Percentiles rank a stretch among this genome's conserved stretches.
Evolutionary conservation across 92 coral and sea anemone species (phyloP).

Genomic region (Zoanthus gigantus): DNA sequence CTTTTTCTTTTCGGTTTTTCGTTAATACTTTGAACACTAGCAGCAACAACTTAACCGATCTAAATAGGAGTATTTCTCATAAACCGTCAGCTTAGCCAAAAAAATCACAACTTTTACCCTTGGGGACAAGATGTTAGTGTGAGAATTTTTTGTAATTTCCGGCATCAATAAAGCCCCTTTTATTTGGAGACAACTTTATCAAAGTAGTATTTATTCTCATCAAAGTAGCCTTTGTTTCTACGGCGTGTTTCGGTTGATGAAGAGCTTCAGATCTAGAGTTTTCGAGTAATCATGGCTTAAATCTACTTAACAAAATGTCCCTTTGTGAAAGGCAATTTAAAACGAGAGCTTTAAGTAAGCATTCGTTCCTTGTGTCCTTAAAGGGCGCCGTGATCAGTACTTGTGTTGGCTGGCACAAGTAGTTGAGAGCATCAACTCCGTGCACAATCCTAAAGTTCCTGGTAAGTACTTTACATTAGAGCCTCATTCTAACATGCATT

Average conservation of each 20-base stretch:
- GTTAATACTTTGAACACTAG: slow-evolving; percentile 47
- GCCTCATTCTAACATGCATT: slow-evolving; percentile 9
- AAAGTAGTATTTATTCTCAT: background rate
- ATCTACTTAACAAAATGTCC: background rate
- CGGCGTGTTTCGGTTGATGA: background rate
- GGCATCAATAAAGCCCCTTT: background rate
- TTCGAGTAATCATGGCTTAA: slow-evolving; percentile 6
- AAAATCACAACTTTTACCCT: slow-evolving; percentile 17
- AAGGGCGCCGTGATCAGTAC: slow-evolving; percentile 15
- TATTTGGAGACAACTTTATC: background rate
- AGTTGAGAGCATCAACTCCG: slow-evolving; percentile 51
- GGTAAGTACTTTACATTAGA: slow-evolving; percentile 16
- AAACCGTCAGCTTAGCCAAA: background rate
- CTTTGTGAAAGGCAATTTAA: slow-evolving; percentile 19
- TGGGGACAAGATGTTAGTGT: background rate
- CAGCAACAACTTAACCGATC: slow-evolving; percentile 39
- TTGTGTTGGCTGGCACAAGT: slow-evolving; percentile 49
- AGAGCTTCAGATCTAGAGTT: background rate
- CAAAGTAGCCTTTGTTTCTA: background rate
- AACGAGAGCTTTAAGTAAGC: slow-evolving; percentile 40
- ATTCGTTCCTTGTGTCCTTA: slow-evolving; percentile 1
- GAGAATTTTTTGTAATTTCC: background rate
- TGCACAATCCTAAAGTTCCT: slow-evolving; percentile 41
- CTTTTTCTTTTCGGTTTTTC: slow-evolving; percentile 54
- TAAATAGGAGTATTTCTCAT: slow-evolving; percentile 21